phyloP scores from a whole-genome alignment of 2,797 vertebrate genomes.

The Micropoecilia bifurca region DNA sequence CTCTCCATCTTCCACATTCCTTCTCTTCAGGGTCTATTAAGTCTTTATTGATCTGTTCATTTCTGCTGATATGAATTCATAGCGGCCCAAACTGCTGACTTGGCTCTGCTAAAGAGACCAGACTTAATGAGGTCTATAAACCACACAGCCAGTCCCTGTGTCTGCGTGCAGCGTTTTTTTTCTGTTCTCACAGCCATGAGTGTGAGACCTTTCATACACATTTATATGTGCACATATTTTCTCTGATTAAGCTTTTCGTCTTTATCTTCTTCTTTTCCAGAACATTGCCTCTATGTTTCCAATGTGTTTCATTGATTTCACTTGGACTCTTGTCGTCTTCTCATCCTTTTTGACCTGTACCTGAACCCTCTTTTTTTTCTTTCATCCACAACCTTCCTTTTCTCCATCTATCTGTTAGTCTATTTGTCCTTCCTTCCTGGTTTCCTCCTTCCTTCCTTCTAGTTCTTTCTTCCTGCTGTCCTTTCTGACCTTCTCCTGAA shows the following conservation, averaged over 20 bases:
- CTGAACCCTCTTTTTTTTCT: not conserved
- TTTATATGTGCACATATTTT: constrained; percentile 29
- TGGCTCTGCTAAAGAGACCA: constrained; percentile 77
- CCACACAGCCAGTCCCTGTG: constrained; percentile 52
- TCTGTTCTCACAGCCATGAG: constrained; percentile 34
- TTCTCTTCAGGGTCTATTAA: constrained; percentile 83
- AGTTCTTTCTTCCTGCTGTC: not conserved
- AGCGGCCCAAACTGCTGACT: constrained; percentile 82
- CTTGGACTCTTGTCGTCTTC: constrained; percentile 18
- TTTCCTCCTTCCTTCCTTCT: not conserved
- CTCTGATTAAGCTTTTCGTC: constrained; percentile 63
- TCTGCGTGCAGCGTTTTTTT: constrained; percentile 36
- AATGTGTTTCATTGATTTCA: constrained; percentile 36
- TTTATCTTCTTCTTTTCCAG: constrained; percentile 56
- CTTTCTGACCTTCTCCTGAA: constrained; percentile 64
- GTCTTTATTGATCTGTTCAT: constrained; percentile 85
- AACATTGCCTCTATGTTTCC: constrained; percentile 54
- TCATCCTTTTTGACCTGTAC: constrained; percentile 14
- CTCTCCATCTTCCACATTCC: constrained; percentile 68
- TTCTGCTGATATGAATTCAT: constrained; percentile 87
- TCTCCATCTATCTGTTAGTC: not conserved
- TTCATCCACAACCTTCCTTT: not conserved
- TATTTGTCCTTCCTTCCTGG: not conserved
- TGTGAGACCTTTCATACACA: constrained; percentile 29
- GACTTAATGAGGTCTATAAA: constrained; percentile 83